Conservation (phyloP, 2,888 invertebrate genomes). For the Smittia aterrima region DNA sequence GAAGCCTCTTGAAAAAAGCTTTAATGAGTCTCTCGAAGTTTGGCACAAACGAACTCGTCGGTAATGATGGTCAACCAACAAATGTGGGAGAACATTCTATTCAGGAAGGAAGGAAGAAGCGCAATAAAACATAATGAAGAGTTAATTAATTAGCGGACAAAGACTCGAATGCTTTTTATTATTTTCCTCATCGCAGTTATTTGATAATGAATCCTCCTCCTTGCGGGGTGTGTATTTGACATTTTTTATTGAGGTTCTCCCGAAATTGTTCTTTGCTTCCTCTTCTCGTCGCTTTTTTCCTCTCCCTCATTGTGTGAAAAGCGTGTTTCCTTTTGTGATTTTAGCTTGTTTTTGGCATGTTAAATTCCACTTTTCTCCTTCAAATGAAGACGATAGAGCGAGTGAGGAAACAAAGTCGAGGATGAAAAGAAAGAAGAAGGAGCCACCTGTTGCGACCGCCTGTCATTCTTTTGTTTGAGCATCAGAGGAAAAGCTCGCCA, state of each 20-base stretch:
- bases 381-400: neutral
- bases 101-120: neutral
- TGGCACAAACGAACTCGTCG: too few species aligned
- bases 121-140: conserved; percentile 31
- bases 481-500: neutral
- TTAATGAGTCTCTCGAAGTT: neutral
- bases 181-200: neutral
- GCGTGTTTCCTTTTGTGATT: conserved; percentile 13
- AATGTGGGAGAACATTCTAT: too few species aligned
- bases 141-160: conserved; percentile 33
- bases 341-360: conserved; percentile 29
- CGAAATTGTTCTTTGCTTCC: neutral
- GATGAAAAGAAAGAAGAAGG: neutral
- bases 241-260: conserved; percentile 15
- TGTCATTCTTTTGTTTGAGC: conserved; percentile 24
- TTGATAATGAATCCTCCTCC: neutral
- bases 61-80: too few species aligned
- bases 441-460: conserved; percentile 38
- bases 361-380: neutral
- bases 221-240: conserved; percentile 27
- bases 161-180: neutral
- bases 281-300: neutral
- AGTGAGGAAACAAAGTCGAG: neutral
- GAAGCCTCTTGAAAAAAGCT: neutral
- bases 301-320: conserved; percentile 19